Evolutionary conservation across 2,113 vertebrate genomes (phyloP).

Genomic region (Glaucomys volans): DNA sequence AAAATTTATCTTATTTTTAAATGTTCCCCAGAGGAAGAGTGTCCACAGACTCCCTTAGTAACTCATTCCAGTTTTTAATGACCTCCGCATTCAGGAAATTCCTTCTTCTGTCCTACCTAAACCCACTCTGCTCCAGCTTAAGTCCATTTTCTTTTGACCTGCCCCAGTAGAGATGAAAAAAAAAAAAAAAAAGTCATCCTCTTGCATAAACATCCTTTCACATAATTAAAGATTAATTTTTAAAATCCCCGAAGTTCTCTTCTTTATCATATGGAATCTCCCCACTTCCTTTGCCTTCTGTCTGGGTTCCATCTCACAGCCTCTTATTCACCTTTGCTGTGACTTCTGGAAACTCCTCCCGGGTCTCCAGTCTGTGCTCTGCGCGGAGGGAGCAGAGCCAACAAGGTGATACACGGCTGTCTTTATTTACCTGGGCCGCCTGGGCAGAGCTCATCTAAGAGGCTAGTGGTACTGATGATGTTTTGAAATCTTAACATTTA

Average conservation of each 20-base stretch:
- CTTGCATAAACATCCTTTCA: conserved; percentile 68
- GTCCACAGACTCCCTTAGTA: conserved; percentile 78
- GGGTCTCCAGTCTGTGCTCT: neutral
- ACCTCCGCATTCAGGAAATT: conserved; percentile 82
- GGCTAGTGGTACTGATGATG: neutral
- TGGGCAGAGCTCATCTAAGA: neutral
- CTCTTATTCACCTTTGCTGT: neutral
- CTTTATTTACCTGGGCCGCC: neutral
- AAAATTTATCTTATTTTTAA: conserved; percentile 84
- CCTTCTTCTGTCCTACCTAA: conserved; percentile 79
- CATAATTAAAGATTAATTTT: conserved; percentile 64
- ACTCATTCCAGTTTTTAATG: conserved; percentile 78
- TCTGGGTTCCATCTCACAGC: neutral
- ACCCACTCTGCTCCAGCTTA: conserved; percentile 30
- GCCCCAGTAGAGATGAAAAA: conserved; percentile 58
- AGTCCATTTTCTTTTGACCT: conserved; percentile 71
- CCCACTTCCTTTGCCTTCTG: neutral
- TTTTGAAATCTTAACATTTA: neutral
- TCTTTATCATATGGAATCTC: neutral
- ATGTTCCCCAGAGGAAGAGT: conserved; percentile 78
- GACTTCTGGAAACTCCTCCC: neutral
- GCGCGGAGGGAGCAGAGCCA: neutral
- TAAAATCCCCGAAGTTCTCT: neutral
- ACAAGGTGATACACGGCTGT: rapidly evolving
- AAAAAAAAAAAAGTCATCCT: conserved; percentile 29